Evolutionary conservation across 2,797 vertebrate species (phyloP), one percentile per base, ranked within the genome.

Genomic region (Enteromius treurensis): DNA sequence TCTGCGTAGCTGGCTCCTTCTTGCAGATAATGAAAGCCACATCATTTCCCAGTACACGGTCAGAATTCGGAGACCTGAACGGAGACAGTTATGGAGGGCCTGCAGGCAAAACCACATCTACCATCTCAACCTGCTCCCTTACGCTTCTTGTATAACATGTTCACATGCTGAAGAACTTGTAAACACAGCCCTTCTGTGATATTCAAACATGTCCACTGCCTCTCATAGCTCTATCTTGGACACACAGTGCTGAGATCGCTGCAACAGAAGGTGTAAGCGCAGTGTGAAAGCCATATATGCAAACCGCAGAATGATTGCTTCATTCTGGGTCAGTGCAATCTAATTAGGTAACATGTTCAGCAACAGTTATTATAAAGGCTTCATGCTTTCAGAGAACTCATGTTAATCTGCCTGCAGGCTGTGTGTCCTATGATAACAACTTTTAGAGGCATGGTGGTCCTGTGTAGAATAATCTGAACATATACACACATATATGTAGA

Each of bases 11-110:
- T 71, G 49, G 88, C 87, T 91, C 86, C 89, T 91, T 93, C 90
- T 91, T 86, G 89, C 91, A 91, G 90, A 91, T 94, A 94, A 94
- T 94, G 93, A 94, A 93, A 93, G 90, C 90, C 86, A 91, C 92
- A 91, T 90, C 88, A 89, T 92, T 92, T 93, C 74, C 92, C 85
- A 89, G 90, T 93, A 91, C 92, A 90, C 89, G 89, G 89, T 79
- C 55, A 86, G 84, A 90, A 88, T 93, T 90, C 91, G 83, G 87
- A 91, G 89, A 91, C 88, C 89, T 91, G 91, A 90, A 90, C 86
- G 86, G 87, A 92, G 85, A 29, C 79, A 80, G 73, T 88, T 87
- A 86, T 47, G 21, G 90, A 91, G 91, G 90, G 89, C 92, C 90
- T 87, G 88, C 89, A 87, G 90, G 89, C 90, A 92, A 92, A 92